Base-by-base conservation (phyloP, 2,113 vertebrate species). In the Neolamprologus brichardi region DNA sequence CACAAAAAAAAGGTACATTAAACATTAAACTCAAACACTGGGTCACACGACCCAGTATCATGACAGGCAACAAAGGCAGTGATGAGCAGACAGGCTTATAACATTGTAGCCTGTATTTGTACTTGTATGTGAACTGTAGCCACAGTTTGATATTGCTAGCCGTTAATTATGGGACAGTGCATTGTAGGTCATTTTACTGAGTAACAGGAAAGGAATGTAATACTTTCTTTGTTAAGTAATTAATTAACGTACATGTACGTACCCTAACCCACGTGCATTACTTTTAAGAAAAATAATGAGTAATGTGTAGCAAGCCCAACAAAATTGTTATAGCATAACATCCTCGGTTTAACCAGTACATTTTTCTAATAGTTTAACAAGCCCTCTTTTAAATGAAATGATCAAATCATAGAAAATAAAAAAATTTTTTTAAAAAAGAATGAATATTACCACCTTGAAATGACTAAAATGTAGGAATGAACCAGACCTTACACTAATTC, bases 131-230 rank as follows among this genome's bases (percentile, higher is more conserved):
- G 54, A 58, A 58, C 54, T 58, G 54, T 30, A 30, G 54, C 25
- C 25, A 0, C 25, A 58, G 14, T 58, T 5, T 17, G 9, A 28
- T 17, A 0, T 58, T 17, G 14, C 14, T 58, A 3, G 54, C 54
- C 5, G 14, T 58, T 58, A 58, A 58, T 3, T 30, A 58, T 58
- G 54, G 54, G 14, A 58, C 54, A 58, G 54, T 30, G 25, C 25
- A 58, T 0, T 58, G 0, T 0, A 58, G 25, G 25, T 58, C 7
- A 58, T 30, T 30, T 30, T 58, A 58, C 54, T 58, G 54, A 58
- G 54, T 58, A 58, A 58, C 25, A 17, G 0, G 7, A 58, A 30
- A 17, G 14, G 14, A 30, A 30, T 58, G 54, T 28, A 58, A 58
- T 0, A 30, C 56, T 60, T 60, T 58, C 3, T 30, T 9, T 30